A percentile compares a stretch with the other conserved stretches of the same genome.
Evolutionary conservation across 2,888 invertebrate genomes (phyloP).

Genomic region (Mythimna albipuncta): DNA sequence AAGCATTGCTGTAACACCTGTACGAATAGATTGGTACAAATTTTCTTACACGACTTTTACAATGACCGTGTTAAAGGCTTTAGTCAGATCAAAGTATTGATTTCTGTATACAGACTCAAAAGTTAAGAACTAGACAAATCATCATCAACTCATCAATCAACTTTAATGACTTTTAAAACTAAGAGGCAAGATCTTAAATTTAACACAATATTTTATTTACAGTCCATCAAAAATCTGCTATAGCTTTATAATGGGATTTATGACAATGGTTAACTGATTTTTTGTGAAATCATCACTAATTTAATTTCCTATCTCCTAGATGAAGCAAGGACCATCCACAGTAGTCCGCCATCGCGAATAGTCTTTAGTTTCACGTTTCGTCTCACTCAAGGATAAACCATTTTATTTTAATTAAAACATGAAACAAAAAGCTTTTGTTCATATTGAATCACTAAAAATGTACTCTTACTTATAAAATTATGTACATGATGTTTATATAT

Average conservation of each 20-base stretch:
- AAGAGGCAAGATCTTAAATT: neutral
- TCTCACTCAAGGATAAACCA: neutral
- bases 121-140: neutral
- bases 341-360: neutral
- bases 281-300: neutral
- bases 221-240: neutral
- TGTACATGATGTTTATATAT: neutral
- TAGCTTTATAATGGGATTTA: neutral
- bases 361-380: neutral
- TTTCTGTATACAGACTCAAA: neutral
- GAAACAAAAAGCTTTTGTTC: neutral
- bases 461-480: neutral
- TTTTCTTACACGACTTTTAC: neutral
- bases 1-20: neutral
- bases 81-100: too few relatives aligned
- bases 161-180: neutral
- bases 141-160: neutral
- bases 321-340: neutral
- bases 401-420: neutral
- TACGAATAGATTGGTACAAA: neutral
- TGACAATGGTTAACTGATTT: neutral
- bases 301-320: neutral
- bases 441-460: constrained; percentile 11
- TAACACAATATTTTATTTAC: neutral
- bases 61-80: neutral